Evolutionary conservation across 2,113 vertebrate species (phyloP), one percentile per base, ranked within the genome.

Genomic region (Geococcyx californianus): DNA sequence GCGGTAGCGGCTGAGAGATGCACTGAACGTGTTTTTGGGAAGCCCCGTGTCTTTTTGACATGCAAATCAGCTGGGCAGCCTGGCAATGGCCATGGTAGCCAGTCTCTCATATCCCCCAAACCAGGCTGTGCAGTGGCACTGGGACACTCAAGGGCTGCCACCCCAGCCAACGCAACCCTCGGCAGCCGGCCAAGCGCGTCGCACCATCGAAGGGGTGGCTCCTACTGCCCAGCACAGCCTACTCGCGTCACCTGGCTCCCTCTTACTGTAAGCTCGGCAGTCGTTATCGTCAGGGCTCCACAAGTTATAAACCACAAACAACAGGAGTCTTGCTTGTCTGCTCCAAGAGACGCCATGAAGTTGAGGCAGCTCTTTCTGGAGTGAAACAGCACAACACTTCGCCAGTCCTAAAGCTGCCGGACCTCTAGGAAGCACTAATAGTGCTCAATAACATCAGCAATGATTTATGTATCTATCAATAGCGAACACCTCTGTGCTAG

Each of bases 51-150:
- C 75, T 79, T 55, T 88, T 99, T 98, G 3, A 98, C 98, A 19
- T 98, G 98, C 26, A 99, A 98, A 94, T 99, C 98, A 0, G 98
- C 98, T 0, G 97, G 60, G 98, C 98, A 96, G 98, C 98, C 98
- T 95, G 97, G 95, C 98, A 98, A 84, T 98, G 98, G 84, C 98
- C 98, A 0, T 98, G 98, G 82, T 98, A 98, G 52, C 14, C 15
- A 36, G 20, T n/a, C 25, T 72, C 58, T 36, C 1, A 0, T 6
- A 31, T 16, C 8, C 40, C 49, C 55, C 31, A 56, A 0, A 58
- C 0, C 6, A 5, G 29, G 21, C 28, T 75, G 25, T 45, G 54
- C 44, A 47, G 36, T 0, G 1, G 13, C 12, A 47, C 76, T 24
- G 24, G 58, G 31, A 7, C 12, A 16, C 26, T 11, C 28, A 28